A percentile compares a stretch with the other conserved stretches of the same genome.
These are phyloP conservation scores for Drosophila ambigua DNA, from an alignment of 1,140 invertebrate genomes.

Conservation along the genomic window DNA sequence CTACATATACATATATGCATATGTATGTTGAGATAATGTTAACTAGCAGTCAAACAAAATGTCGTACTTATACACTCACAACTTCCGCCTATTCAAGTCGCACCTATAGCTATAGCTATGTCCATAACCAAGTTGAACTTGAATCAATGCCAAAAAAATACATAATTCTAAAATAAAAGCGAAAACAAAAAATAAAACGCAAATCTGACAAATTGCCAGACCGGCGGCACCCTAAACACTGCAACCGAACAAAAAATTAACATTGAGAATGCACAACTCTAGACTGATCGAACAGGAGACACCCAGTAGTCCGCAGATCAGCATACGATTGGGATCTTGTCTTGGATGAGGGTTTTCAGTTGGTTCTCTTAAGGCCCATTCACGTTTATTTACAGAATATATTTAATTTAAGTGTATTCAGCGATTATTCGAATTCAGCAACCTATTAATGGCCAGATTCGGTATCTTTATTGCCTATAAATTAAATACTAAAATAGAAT, in stretches of 20 bases:
- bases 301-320: neutral
- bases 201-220: constrained; percentile 56
- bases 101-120: constrained; percentile 2
- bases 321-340: too few relatives aligned
- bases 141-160: constrained; percentile 75
- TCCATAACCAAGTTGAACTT: constrained; percentile 62
- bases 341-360: too few relatives aligned
- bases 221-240: constrained; percentile 67
- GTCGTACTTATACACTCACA: constrained; percentile 29
- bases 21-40: neutral
- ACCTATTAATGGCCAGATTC: too few relatives aligned
- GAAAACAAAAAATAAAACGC: constrained; percentile 38
- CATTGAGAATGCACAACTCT: too few relatives aligned
- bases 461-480: too few relatives aligned
- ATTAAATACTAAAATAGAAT: too few relatives aligned
- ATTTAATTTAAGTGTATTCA: too few relatives aligned
- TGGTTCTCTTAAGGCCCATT: too few relatives aligned
- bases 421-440: too few relatives aligned
- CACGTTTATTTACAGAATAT: too few relatives aligned
- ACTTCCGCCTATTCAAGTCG: constrained; percentile 65
- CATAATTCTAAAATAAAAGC: constrained; percentile 67
- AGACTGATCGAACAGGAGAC: constrained; percentile 12
- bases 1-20: too few relatives aligned
- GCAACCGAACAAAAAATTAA: constrained; percentile 7
- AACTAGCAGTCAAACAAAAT: constrained; percentile 32